Evolutionary conservation across 1,140 invertebrate genomes (phyloP).

Genomic region (Sinonovacula constricta): DNA sequence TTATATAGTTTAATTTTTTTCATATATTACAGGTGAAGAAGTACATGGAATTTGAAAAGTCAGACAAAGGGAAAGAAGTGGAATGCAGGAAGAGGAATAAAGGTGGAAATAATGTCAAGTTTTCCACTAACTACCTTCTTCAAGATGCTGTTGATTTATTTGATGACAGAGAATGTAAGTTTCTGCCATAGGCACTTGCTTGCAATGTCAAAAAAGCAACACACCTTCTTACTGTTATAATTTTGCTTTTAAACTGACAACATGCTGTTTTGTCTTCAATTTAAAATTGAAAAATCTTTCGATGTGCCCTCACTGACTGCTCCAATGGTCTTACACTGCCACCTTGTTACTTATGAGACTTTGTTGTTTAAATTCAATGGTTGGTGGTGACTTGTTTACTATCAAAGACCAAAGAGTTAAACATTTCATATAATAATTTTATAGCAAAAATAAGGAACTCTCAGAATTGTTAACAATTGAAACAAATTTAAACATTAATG

Average conservation of each 20-base stretch:
- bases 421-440: too few species aligned
- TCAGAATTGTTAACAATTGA: too few species aligned
- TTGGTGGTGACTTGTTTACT: too few species aligned
- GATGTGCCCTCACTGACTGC: background rate
- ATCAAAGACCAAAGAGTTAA: too few species aligned
- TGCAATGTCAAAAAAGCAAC: too few species aligned
- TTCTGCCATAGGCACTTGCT: too few species aligned
- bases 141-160: conserved; percentile 65
- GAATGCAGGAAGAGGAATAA: conserved; percentile 54
- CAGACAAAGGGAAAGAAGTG: conserved; percentile 39
- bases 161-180: conserved; percentile 68
- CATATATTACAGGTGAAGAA: conserved; percentile 58
- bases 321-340: background rate
- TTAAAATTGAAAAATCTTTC: background rate
- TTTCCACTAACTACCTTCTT: conserved; percentile 46
- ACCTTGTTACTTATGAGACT: background rate
- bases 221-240: background rate
- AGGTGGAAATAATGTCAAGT: conserved; percentile 56
- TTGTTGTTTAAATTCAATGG: too few species aligned
- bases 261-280: too few species aligned
- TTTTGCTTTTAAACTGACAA: background rate
- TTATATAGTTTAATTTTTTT: too few species aligned
- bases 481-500: too few species aligned
- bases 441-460: too few species aligned
- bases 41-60: conserved; percentile 58